Conservation (phyloP, 2,888 invertebrate genomes). For the Rhagophthalmus giganteus region DNA sequence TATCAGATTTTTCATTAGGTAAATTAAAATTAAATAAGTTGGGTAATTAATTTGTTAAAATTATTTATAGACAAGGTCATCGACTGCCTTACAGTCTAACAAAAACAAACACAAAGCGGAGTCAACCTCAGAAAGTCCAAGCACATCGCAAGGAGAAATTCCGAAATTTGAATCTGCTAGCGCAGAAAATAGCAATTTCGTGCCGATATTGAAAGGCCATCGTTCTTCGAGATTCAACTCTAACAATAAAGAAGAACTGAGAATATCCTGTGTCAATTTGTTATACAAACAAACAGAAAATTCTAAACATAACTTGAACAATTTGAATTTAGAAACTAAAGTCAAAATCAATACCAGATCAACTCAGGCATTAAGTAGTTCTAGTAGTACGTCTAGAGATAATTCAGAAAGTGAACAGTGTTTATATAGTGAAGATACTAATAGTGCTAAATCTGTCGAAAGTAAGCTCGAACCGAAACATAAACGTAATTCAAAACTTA, state of each 20-base stretch:
- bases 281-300: background rate
- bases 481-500: constrained; percentile 10
- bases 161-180: constrained; percentile 30
- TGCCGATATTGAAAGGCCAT: constrained; percentile 21
- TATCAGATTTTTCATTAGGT: too few species aligned
- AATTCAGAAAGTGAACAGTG: constrained; percentile 3
- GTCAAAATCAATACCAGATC: background rate
- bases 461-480: constrained; percentile 6
- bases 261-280: background rate
- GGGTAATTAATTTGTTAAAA: too few species aligned
- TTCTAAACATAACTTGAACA: constrained; percentile 1
- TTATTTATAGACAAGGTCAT: too few species aligned
- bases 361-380: background rate
- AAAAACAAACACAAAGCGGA: constrained; percentile 19
- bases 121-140: constrained; percentile 25
- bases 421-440: constrained; percentile 1
- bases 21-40: too few species aligned
- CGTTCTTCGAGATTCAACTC: constrained; percentile 2
- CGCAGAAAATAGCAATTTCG: constrained; percentile 32
- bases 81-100: constrained; percentile 33
- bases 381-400: constrained; percentile 1
- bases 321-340: background rate
- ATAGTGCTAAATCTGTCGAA: constrained; percentile 7
- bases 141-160: constrained; percentile 37
- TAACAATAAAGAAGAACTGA: background rate